A percentile compares a stretch with the other conserved stretches of the same genome.
Conservation (phyloP, 2,888 invertebrate species). For the Netelia virgata region DNA sequence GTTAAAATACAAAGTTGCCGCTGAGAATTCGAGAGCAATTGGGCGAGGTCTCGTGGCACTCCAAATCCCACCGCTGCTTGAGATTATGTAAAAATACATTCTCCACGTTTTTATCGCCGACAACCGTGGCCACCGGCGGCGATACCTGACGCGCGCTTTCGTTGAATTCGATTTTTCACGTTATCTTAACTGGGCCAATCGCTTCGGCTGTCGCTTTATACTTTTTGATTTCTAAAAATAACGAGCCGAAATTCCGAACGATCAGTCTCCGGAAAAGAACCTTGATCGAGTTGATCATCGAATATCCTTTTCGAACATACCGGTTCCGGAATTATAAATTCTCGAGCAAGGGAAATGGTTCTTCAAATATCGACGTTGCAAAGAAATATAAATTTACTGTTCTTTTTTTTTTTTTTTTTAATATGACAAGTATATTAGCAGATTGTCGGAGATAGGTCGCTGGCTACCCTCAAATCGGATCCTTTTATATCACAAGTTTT, state of each 20-base stretch:
- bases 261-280: conserved; percentile 27
- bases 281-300: conserved; percentile 39
- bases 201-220: neutral
- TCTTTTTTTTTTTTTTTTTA: neutral
- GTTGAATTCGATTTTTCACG: too few relatives aligned
- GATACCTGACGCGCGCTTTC: neutral
- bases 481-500: too few relatives aligned
- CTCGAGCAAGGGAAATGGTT: too few relatives aligned
- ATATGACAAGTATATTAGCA: neutral
- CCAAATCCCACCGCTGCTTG: too few relatives aligned
- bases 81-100: too few relatives aligned
- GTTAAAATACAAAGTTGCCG: too few relatives aligned
- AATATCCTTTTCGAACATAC: neutral
- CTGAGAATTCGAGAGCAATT: too few relatives aligned
- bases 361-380: neutral
- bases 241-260: conserved; percentile 8
- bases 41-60: too few relatives aligned
- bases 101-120: neutral
- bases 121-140: neutral
- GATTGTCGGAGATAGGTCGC: too few relatives aligned
- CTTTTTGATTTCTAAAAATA: neutral
- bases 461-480: too few relatives aligned
- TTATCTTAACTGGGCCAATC: neutral
- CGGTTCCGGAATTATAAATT: neutral
- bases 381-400: neutral